A percentile compares a stretch with the other conserved stretches of the same genome.
These are phyloP conservation scores for Oncorhynchus tshawytscha DNA, from an alignment of 2,113 vertebrate species.

Conservation along the genomic window DNA sequence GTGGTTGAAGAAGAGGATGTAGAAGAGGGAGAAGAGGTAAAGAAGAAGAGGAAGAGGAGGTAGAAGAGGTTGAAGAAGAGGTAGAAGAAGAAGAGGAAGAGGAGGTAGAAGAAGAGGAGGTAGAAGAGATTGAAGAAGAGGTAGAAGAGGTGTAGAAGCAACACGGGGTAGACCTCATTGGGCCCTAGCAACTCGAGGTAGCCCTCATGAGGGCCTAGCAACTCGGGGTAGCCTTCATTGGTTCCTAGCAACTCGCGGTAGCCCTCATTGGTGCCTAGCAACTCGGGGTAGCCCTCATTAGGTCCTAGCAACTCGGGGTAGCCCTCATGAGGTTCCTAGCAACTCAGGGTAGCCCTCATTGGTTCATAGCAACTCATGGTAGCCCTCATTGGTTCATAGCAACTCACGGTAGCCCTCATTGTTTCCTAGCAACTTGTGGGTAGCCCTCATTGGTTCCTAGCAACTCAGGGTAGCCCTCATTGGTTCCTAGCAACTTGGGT, in stretches of 20 bases:
- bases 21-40: not conserved
- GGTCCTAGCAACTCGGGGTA: conserved; percentile 19
- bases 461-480: conserved; percentile 66
- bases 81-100: no score
- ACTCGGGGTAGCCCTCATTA: conserved; percentile 10
- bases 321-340: conserved; percentile 45
- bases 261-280: conserved; percentile 29
- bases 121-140: not conserved
- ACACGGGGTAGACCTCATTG: not conserved
- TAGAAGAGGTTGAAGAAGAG: no score
- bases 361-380: conserved; percentile 58
- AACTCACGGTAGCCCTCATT: conserved; percentile 62
- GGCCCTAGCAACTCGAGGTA: not conserved
- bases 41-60: no score
- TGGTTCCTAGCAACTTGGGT: conserved; percentile 27
- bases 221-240: no score
- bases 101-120: no score
- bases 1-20: no score
- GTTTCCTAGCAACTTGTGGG: conserved; percentile 21
- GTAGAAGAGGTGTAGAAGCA: not conserved
- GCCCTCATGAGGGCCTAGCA: conserved; percentile 31
- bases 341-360: conserved; percentile 60
- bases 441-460: conserved; percentile 53
- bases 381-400: conserved; percentile 53
- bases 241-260: not conserved